Evolutionary conservation across 2,797 vertebrate species (phyloP), one percentile per base, ranked within the genome.

Genomic region (Enteromius trimaculatus): DNA sequence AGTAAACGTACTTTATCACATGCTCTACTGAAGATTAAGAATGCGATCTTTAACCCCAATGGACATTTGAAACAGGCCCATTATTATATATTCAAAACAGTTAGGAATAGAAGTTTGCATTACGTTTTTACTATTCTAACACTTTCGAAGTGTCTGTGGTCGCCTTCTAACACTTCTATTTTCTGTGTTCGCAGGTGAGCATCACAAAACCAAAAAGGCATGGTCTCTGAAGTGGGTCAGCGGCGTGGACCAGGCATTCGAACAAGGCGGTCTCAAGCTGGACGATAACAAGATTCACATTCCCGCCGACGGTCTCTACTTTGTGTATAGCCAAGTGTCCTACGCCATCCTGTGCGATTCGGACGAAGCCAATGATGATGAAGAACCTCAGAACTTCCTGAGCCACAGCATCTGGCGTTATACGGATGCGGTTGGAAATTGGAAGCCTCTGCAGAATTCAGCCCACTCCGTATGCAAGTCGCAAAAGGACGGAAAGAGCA

Each of bases 271-370:
- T 0, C 91, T 95, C 10, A 0, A 62, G 2, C 91, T 95, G 4
- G 0, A 39, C 0, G 0, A 92, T 51, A 94, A 95, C 3, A 42
- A 90, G 76, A 92, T 95, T 1, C 76, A 89, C 14, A 92, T 95
- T 72, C 92, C 93, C 1, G 42, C 0, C 0, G 14, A 21, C 0
- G 95, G 95, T 26, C 90, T 94, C n/a, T 95, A 95, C 88, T 95
- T 94, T 5, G 92, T 95, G 51, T 95, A 95, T 87, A 95, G 92
- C 75, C 95, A 95, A 86, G 93, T 87, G 0, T 94, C 94, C 0
- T 95, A 93, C 84, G 19, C 21, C 0, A 53, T 94, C 10, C 42
- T 6, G 1, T 95, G 94, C 85, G 47, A 29, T 10, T 39, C 2
- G 0, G 47, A 23, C 0, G 2, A 26, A 0, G 64, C 76, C 0